Conservation (phyloP, 2,113 vertebrate species). For the Pteropus alecto region DNA sequence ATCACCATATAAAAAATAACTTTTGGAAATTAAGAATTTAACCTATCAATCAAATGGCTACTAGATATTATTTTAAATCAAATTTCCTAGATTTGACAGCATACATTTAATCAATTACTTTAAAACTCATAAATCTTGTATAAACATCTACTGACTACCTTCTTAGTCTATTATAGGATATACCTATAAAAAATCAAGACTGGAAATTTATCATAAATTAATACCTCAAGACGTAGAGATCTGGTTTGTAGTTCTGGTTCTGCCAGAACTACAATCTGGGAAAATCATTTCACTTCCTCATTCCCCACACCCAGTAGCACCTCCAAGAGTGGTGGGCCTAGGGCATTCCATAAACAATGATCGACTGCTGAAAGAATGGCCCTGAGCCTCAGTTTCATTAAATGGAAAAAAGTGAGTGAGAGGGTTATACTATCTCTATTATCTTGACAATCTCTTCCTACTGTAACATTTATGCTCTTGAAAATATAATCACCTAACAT, state of each 20-base stretch:
- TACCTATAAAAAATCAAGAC: not conserved
- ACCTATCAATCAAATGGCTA: not conserved
- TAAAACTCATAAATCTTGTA: not conserved
- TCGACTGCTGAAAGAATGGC: not conserved
- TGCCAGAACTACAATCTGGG: not conserved
- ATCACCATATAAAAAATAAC: not conserved
- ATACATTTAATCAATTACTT: conserved; percentile 20
- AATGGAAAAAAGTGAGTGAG: not conserved
- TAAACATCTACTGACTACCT: not conserved
- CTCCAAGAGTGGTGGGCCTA: not conserved
- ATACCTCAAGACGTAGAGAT: not conserved
- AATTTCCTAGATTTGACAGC: not conserved
- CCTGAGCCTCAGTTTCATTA: not conserved
- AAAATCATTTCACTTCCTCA: not conserved
- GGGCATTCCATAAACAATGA: not conserved
- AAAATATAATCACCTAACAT: not conserved
- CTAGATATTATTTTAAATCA: not conserved
- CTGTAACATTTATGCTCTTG: not conserved
- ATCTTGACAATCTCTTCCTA: not conserved
- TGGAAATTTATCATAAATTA: not conserved
- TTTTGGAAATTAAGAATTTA: conserved; percentile 18
- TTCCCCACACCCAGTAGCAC: not conserved
- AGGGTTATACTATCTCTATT: not conserved
- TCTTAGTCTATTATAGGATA: not conserved
- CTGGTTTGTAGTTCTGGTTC: not conserved